A percentile compares a stretch with the other conserved stretches of the same genome.
Conservation (phyloP, 2,888 invertebrate species). For the Sclerodermus sp. region DNA sequence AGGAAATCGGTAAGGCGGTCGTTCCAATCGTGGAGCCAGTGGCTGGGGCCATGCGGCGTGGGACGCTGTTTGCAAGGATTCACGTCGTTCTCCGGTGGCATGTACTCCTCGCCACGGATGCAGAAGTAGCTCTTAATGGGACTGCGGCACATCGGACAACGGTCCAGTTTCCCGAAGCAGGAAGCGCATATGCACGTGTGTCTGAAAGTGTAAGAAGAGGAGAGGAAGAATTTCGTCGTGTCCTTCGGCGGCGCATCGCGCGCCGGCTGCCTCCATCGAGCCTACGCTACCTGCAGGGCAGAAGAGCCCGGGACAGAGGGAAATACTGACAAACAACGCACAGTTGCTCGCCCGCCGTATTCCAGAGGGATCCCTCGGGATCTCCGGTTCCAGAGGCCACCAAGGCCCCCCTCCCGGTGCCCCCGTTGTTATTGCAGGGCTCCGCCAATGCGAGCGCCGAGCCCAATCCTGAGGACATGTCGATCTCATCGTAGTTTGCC, state of each 20-base stretch:
- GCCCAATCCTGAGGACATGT: constrained; percentile 52
- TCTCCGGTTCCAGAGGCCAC: constrained; percentile 55
- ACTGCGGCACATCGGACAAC: constrained; percentile 86
- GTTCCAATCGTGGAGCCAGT: constrained; percentile 68
- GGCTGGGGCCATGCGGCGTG: constrained; percentile 52
- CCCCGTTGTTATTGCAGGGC: constrained; percentile 54
- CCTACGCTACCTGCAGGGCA: constrained; percentile 68
- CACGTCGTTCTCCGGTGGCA: constrained; percentile 59
- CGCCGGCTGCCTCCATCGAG: too few species aligned
- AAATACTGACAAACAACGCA: constrained; percentile 84
- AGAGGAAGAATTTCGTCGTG: constrained; percentile 45
- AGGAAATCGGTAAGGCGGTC: constrained; percentile 74
- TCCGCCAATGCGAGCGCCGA: constrained; percentile 61
- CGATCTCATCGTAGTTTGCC: constrained; percentile 61
- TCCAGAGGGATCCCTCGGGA: constrained; percentile 61
- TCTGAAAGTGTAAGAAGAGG: constrained; percentile 38
- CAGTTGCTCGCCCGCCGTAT: constrained; percentile 64
- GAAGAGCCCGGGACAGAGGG: constrained; percentile 75
- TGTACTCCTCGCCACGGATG: constrained; percentile 76
- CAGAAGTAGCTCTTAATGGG: constrained; percentile 83
- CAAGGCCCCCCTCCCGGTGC: constrained; percentile 41
- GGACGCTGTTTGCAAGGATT: constrained; percentile 57
- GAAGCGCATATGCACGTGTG: constrained; percentile 84
- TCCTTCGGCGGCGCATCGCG: too few species aligned
- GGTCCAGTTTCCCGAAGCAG: constrained; percentile 78